Evolutionary conservation across 2,113 vertebrate species (phyloP).

Genomic region (Ictalurus punctatus): DNA sequence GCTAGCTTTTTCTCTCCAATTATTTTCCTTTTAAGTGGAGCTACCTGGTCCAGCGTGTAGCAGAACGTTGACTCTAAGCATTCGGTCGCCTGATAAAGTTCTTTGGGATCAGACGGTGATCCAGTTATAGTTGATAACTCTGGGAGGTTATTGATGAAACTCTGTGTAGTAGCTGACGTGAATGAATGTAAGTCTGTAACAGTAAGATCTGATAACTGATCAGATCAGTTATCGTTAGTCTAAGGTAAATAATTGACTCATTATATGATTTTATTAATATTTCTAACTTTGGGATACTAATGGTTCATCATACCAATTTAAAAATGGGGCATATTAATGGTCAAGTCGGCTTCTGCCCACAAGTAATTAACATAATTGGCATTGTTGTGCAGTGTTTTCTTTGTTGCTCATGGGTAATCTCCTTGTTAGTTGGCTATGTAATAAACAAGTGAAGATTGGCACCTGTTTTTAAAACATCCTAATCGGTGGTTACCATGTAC

Average conservation of each 20-base stretch:
- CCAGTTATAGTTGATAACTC: too few species aligned
- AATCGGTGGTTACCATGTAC: slow-evolving; percentile 1
- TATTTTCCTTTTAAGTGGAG: too few species aligned
- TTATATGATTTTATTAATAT: neutral
- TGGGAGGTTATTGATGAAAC: too few species aligned
- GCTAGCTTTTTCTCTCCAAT: too few species aligned
- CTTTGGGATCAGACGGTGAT: too few species aligned
- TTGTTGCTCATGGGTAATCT: neutral
- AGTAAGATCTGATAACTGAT: too few species aligned
- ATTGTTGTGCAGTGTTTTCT: slow-evolving; percentile 15
- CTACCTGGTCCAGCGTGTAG: too few species aligned
- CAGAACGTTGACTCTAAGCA: too few species aligned
- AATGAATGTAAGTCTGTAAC: too few species aligned
- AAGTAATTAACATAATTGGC: neutral
- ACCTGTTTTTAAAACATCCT: neutral
- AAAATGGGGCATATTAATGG: neutral
- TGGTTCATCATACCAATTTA: neutral
- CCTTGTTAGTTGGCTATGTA: neutral
- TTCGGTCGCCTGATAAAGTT: too few species aligned
- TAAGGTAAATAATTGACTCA: neutral
- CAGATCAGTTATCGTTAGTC: neutral
- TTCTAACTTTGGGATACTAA: neutral
- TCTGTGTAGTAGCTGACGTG: too few species aligned
- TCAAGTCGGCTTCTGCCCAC: neutral
- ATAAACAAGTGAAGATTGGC: neutral